A percentile compares a stretch with the other conserved stretches of the same genome.
phyloP scores from a whole-genome alignment of 1,140 invertebrate genomes.

The Bombus superbus region DNA sequence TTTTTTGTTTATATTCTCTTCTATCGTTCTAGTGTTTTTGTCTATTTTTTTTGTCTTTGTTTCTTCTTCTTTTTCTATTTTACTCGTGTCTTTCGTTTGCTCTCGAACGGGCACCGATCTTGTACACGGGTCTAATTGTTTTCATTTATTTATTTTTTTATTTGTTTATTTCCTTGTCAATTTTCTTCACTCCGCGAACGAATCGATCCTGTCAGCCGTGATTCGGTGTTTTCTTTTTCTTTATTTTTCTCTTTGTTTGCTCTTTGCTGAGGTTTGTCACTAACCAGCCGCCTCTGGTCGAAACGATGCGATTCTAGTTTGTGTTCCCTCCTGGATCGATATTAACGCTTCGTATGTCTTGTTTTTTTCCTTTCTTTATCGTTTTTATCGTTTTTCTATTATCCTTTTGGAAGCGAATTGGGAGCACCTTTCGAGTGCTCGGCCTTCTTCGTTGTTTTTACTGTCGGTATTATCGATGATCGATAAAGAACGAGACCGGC shows the following conservation, averaged over 20 bases:
- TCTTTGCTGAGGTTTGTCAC: slow-evolving; percentile 32
- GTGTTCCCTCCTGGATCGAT: slow-evolving; percentile 1
- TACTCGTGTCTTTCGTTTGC: background rate
- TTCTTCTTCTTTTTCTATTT: background rate
- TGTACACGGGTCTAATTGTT: background rate
- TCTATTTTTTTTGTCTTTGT: background rate
- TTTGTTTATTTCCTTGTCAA: background rate
- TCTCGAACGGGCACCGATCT: background rate
- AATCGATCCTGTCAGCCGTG: slow-evolving; percentile 14
- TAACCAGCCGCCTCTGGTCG: slow-evolving; percentile 22
- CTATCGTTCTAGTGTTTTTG: background rate
- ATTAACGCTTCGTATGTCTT: slow-evolving; percentile 11
- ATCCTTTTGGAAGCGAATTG: background rate
- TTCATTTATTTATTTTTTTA: background rate
- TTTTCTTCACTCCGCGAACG: background rate
- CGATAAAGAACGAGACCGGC: background rate
- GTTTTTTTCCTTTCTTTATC: background rate
- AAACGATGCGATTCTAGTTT: slow-evolving; percentile 20
- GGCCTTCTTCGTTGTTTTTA: background rate
- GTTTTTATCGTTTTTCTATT: background rate
- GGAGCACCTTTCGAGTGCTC: no score
- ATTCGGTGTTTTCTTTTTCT: background rate
- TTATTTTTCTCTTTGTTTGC: slow-evolving; percentile 8
- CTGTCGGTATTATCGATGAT: no score
- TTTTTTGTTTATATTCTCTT: background rate